Evolutionary conservation across 2,113 vertebrate species (phyloP), one percentile per base, ranked within the genome.

Genomic region (Aptenodytes patagonicus): DNA sequence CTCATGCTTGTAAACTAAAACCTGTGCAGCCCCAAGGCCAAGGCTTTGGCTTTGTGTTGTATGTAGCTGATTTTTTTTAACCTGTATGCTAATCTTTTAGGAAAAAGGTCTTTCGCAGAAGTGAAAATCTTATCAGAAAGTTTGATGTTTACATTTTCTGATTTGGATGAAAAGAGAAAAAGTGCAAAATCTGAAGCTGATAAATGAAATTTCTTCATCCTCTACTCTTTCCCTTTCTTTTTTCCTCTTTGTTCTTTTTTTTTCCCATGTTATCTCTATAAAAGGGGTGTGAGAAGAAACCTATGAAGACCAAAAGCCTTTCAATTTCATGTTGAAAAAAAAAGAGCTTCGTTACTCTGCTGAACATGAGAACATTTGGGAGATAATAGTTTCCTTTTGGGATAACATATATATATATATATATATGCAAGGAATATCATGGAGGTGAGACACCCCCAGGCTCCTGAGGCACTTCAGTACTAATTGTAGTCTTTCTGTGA

Each of bases 1-100:
- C 81, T 91, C 2, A 17, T 55, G 46, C 70, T 92, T 87, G 62
- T 93, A 87, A 97, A 79, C 65, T 93, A 87, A 96, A 95, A 91
- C 83, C 83, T 95, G 61, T 32, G 13, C 36, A 89, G 81, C 87
- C 94, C 36, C 32, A 91, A 87, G 91, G 93, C 91, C 72, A 92
- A 64, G 16, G 34, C 49, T 95, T 87, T 94, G 77, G 52, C 44
- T 93, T 20, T n/a, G 19, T n/a, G 20, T 55, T 93, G 54, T 65
- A 57, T 11, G 5, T 65, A 57, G n/a, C 15, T 79, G 31, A 5
- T 15, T 28, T 81, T 86, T 89, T 85, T 78, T 15, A 31, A 88
- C 22, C 21, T 54, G 20, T 83, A 22, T 52, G 28, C 34, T 90
- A 70, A 64, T 60, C 26, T 89, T 84, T 89, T 73, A 46, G 13